Evolutionary conservation across 2,888 invertebrate genomes (phyloP), one percentile per base, ranked within the genome.

Genomic region (Mesorhabditis belari): DNA sequence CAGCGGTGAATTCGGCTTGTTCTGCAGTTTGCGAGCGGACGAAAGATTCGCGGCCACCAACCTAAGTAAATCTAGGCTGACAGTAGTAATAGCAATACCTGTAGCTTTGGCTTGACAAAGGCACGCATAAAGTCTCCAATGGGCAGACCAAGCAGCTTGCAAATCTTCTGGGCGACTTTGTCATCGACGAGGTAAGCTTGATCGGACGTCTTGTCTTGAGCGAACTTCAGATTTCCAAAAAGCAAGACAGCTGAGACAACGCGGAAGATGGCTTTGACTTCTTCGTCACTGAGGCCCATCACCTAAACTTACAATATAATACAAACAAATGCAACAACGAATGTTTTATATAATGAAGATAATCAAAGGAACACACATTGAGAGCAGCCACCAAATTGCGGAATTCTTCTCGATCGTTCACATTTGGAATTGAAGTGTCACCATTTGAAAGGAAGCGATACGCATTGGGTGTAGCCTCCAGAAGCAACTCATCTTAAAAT

Each of bases 1-100:
- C 96, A 0, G 94, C 95, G 0, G 96, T 92, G 84, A 95, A 98
- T 82, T 95, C 94, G 1, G 92, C 69, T 84, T 96, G 96, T 81
- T 95, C 95, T 83, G 94, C 95, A 6, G 93, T 96, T 84, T 96
- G 96, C 17, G 95, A 92, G 84, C 96, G 96, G 61, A 92, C 93
- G 17, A 98, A 96, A 81, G 90, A 92, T 82, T 98, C 96, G 59
- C 96, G 87, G 55, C 96, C 96, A 4, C 98, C 96, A 64, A 64
- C 26, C 35, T 26, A 24, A 28, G 5, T 28, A 5, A 12, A 9
- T 21, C 9, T 19, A 9, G n/a, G 9, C 9, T 9, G 21, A 21
- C 9, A 21, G n/a, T 51, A 12, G 9, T 9, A 9, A 51, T 9
- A 21, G n/a, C 4, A 4, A 24, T 5, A 68, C 72, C 85, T 96